Evolutionary conservation across 2,113 vertebrate genomes (phyloP), one percentile per base, ranked within the genome.

Genomic region (Halcyon senegalensis): DNA sequence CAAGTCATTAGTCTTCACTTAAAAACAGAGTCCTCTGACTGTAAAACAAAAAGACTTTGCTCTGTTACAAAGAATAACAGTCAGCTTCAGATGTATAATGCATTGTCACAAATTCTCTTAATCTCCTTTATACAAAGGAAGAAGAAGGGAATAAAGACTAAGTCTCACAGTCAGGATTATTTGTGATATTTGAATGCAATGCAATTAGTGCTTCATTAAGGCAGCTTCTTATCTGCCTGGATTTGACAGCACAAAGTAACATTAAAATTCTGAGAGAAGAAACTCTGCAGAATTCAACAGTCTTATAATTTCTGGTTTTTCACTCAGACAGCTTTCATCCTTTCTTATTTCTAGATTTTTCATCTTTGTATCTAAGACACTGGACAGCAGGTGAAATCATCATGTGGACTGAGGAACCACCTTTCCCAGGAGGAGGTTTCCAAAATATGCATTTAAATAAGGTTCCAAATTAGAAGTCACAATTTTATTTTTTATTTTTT

Each of bases 201-300:
- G 93, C 75, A 96, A 97, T 95, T 96, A 96, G 92, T 35, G 72
- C 79, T 96, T 97, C 93, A 95, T 95, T 96, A 96, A 94, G 95
- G 74, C 89, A 96, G 92, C 93, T 96, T 96, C 95, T 96, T 96
- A 96, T 95, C 94, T 95, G 90, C 75, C 78, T 93, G 90, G 72
- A 78, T 96, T 95, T 95, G 92, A 97, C 90, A 91, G 90, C 92
- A 95, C 82, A 72, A 96, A 95, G 87, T 92, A 73, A 89, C 87
- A 94, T 92, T 96, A 95, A 97, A 96, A 96, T 96, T 95, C 95
- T 76, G 50, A 93, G 60, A 46, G 93, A 96, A 90, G 62, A 73
- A 93, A 79, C 66, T 86, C 64, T 75, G 41, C 91, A 90, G 72
- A 95, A 94, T 80, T 84, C 66, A 79, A 74, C 50, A 77, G 83